phyloP scores from a whole-genome alignment of 2,888 invertebrate species.

The Clivina fossor region DNA sequence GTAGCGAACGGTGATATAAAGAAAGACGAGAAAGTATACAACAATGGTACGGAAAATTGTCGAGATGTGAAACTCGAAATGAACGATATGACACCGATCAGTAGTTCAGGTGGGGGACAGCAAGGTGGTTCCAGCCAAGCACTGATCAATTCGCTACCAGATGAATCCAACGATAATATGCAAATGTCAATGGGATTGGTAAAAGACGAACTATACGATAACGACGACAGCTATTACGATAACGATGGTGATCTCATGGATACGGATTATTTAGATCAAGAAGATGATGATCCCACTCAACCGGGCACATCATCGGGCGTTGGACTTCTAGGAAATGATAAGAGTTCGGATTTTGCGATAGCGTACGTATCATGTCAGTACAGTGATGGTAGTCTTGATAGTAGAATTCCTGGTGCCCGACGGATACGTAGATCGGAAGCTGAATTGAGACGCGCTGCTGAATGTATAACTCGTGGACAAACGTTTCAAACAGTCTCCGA shows the following conservation, averaged over 20 bases:
- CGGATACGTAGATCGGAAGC: constrained; percentile 75
- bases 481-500: constrained; percentile 86
- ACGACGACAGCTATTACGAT: constrained; percentile 12
- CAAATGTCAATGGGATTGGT: no score
- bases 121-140: neutral
- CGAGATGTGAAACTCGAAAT: no score
- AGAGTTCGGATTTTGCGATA: constrained; percentile 10
- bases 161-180: neutral
- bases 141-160: neutral
- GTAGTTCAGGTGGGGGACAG: neutral
- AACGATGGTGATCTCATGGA: constrained; percentile 50
- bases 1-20: no score
- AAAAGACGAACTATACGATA: constrained; percentile 11
- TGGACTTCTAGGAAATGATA: constrained; percentile 2
- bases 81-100: no score
- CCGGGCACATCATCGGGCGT: neutral
- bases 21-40: no score
- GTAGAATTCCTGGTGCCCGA: constrained; percentile 53
- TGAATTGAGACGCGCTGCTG: constrained; percentile 76
- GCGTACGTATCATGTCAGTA: constrained; percentile 16
- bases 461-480: constrained; percentile 80
- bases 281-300: constrained; percentile 33
- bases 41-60: no score
- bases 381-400: constrained; percentile 23
- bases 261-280: constrained; percentile 51